Evolutionary conservation across 2,888 invertebrate genomes (phyloP).

Genomic region (Nyleta sp.): DNA sequence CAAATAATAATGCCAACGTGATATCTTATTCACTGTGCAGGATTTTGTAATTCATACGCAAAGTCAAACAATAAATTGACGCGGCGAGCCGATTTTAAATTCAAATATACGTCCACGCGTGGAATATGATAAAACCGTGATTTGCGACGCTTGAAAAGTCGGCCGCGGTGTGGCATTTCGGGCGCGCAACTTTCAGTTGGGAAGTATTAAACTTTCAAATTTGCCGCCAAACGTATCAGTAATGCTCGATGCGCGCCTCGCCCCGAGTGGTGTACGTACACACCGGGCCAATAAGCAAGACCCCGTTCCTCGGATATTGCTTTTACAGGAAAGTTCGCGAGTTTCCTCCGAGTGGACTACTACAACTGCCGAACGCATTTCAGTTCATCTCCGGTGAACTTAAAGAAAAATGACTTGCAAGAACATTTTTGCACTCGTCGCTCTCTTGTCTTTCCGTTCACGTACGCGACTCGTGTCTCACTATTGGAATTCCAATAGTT

Average conservation of each 20-base stretch:
- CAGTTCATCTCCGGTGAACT: conserved; percentile 46
- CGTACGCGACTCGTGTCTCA: conserved; percentile 52
- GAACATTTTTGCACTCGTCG: conserved; percentile 46
- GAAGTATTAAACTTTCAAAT: conserved; percentile 62
- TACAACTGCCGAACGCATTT: conserved; percentile 33
- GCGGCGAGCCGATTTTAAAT: conserved; percentile 38
- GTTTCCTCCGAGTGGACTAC: conserved; percentile 45
- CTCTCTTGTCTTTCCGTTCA: conserved; percentile 48
- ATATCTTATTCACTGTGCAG: conserved; percentile 39
- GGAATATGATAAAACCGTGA: conserved; percentile 49
- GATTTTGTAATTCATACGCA: conserved; percentile 42
- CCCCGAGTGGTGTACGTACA: conserved; percentile 17
- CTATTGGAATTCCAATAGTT: conserved; percentile 60
- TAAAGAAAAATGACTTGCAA: conserved; percentile 58
- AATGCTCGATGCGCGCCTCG: conserved; percentile 35
- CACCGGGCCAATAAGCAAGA: conserved; percentile 39
- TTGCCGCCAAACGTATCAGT: conserved; percentile 51
- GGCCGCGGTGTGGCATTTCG: conserved; percentile 23
- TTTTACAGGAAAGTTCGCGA: conserved; percentile 45
- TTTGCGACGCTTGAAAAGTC: conserved; percentile 41
- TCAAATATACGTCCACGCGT: conserved; percentile 43
- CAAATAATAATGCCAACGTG: conserved; percentile 33
- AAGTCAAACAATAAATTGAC: conserved; percentile 49
- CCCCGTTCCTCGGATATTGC: conserved; percentile 44
- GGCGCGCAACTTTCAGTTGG: conserved; percentile 26